A percentile compares a stretch with the other conserved stretches of the same genome.
Evolutionary conservation across 2,113 vertebrate species (phyloP).

Genomic region (Apodemus speciosus): DNA sequence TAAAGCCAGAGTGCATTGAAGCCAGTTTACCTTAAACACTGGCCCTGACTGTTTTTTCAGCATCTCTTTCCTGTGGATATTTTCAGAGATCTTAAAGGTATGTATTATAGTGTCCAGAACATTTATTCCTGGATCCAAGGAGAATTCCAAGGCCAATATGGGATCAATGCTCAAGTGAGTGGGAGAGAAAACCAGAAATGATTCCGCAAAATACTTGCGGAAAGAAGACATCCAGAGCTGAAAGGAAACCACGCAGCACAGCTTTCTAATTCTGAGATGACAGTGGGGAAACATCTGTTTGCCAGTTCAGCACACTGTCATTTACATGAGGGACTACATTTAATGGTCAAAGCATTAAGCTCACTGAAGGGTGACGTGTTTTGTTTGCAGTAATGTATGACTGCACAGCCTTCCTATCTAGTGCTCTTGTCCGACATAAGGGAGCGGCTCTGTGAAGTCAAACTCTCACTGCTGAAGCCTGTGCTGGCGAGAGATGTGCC

Average conservation of each 20-base stretch:
- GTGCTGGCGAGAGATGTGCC: constrained; percentile 66
- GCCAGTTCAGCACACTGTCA: constrained; percentile 78
- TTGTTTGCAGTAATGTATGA: constrained; percentile 80
- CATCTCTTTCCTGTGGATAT: constrained; percentile 15
- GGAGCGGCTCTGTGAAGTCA: constrained; percentile 64
- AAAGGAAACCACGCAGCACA: constrained; percentile 74
- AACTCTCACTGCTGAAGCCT: constrained; percentile 63
- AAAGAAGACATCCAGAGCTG: constrained; percentile 79
- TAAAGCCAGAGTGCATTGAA: constrained; percentile 71
- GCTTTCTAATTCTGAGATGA: constrained; percentile 78
- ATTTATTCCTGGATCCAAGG: not conserved
- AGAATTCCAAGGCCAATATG: not conserved
- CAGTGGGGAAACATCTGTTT: constrained; percentile 83
- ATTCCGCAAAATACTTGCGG: constrained; percentile 72
- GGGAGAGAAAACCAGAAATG: constrained; percentile 71
- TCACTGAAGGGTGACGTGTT: constrained; percentile 84
- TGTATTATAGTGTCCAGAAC: not conserved
- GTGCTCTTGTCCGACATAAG: constrained; percentile 72
- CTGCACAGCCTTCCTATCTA: constrained; percentile 69
- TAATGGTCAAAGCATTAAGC: constrained; percentile 83
- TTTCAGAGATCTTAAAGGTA: not conserved
- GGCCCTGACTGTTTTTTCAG: not conserved
- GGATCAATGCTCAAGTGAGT: constrained; percentile 60
- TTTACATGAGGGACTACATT: constrained; percentile 81
- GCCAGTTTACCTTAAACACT: constrained; percentile 46